phyloP scores from a whole-genome alignment of 2,888 invertebrate genomes.

The Apamea monoglypha region DNA sequence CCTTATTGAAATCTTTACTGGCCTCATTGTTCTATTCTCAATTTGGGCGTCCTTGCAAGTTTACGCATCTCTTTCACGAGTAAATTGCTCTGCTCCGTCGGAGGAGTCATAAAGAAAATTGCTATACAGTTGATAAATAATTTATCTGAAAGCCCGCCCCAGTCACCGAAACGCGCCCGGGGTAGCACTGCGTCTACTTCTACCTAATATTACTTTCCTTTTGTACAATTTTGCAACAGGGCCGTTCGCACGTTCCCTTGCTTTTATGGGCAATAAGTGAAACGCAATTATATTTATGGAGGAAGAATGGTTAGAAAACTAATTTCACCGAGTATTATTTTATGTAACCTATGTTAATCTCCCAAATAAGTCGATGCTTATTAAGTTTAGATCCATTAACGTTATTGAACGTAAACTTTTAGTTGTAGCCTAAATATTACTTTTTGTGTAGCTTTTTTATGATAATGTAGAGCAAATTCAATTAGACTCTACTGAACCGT shows the following conservation, averaged over 20 bases:
- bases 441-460: slow-evolving; percentile 15
- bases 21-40: slow-evolving; percentile 86
- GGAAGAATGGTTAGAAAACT: slow-evolving; percentile 88
- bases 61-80: slow-evolving; percentile 90
- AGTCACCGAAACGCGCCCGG: slow-evolving; percentile 88
- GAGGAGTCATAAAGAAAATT: slow-evolving; percentile 91
- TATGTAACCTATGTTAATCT: slow-evolving; percentile 70
- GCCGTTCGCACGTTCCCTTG: slow-evolving; percentile 89
- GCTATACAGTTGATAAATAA: slow-evolving; percentile 91
- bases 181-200: slow-evolving; percentile 85
- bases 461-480: slow-evolving; percentile 31
- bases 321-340: slow-evolving; percentile 86
- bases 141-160: slow-evolving; percentile 90
- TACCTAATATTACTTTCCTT: slow-evolving; percentile 90
- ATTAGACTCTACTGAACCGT: slow-evolving; percentile 40
- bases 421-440: slow-evolving; percentile 5
- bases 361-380: slow-evolving; percentile 55
- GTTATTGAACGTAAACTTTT: slow-evolving; percentile 41
- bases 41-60: slow-evolving; percentile 89
- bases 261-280: slow-evolving; percentile 91
- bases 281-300: slow-evolving; percentile 90
- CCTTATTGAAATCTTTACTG: slow-evolving; percentile 86
- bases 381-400: slow-evolving; percentile 56
- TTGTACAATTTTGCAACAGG: slow-evolving; percentile 90
- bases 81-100: slow-evolving; percentile 90